Conservation (phyloP, 2,888 invertebrate species). For the Timandra comae region DNA sequence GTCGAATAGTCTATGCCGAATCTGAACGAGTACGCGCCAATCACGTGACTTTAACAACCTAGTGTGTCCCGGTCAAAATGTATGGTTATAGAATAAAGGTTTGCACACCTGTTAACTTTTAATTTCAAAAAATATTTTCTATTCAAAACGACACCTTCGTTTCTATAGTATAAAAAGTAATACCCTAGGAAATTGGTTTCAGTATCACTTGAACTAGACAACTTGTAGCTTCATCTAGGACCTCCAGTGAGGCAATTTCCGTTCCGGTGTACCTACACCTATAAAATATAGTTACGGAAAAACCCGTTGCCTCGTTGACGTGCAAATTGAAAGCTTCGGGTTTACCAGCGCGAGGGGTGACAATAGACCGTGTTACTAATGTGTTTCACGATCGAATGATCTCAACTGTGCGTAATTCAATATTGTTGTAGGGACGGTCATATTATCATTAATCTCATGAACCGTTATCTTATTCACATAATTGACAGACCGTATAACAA, state of each 20-base stretch:
- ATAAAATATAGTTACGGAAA: neutral
- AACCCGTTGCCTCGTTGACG: neutral
- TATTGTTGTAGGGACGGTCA: neutral
- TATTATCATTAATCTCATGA: slow-evolving; percentile 13
- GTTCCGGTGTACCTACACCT: neutral
- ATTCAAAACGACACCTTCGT: neutral
- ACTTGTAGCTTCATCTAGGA: slow-evolving; percentile 14
- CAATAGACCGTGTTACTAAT: slow-evolving; percentile 5
- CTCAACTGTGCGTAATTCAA: slow-evolving; percentile 2
- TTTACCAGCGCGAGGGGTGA: slow-evolving; percentile 2
- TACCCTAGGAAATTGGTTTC: slow-evolving; percentile 2
- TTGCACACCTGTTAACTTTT: slow-evolving; percentile 1
- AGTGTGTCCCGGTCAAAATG: slow-evolving; percentile 5
- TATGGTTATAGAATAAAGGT: neutral
- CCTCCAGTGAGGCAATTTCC: neutral
- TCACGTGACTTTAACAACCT: slow-evolving; percentile 37
- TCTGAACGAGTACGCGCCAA: slow-evolving; percentile 44
- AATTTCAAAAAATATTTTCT: neutral
- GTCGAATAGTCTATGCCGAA: slow-evolving; percentile 43
- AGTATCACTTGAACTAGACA: slow-evolving; percentile 3
- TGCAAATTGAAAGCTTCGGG: slow-evolving; percentile 1
- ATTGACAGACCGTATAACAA: slow-evolving; percentile 3
- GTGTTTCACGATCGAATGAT: slow-evolving; percentile 7
- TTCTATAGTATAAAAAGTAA: neutral
- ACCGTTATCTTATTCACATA: slow-evolving; percentile 5